Conservation (phyloP, 1,140 invertebrate species). For the Limonius californicus region DNA sequence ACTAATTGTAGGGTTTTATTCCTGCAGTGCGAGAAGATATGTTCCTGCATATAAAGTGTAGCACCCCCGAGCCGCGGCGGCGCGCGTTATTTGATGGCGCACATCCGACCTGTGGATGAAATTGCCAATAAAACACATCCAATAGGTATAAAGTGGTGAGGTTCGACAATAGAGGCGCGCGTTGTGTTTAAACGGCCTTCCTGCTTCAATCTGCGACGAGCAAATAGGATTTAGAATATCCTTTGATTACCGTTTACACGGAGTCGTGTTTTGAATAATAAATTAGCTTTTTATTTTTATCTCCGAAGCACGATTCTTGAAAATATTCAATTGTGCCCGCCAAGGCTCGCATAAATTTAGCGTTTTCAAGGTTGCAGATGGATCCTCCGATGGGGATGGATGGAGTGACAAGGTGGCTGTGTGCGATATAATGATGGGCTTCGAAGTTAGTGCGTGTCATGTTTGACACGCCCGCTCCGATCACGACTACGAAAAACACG, state of each 20-base stretch:
- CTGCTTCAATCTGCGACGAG: constrained; percentile 29
- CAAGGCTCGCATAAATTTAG: background rate
- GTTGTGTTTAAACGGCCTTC: constrained; percentile 15
- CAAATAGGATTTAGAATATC: constrained; percentile 35
- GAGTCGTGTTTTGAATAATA: constrained; percentile 27
- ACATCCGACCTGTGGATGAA: constrained; percentile 29
- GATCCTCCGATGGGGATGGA: background rate
- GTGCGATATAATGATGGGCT: background rate
- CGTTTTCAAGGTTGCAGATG: background rate
- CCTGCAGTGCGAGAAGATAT: background rate
- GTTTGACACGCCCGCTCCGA: constrained; percentile 29
- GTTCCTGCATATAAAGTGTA: constrained; percentile 11
- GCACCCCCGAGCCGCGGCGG: background rate
- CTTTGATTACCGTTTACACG: constrained; percentile 32
- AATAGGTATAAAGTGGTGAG: constrained; percentile 23
- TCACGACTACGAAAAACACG: constrained; percentile 32
- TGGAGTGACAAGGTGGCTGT: background rate
- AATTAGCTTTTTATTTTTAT: constrained; percentile 13
- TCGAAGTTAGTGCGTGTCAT: constrained; percentile 10
- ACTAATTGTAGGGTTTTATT: constrained; percentile 1
- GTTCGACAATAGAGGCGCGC: constrained; percentile 17
- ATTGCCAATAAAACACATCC: constrained; percentile 28
- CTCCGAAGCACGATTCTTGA: constrained; percentile 2
- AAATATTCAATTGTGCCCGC: constrained; percentile 7
- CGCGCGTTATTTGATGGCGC: constrained; percentile 13